These are phyloP conservation scores for Cyrtonyx montezumae DNA, from an alignment of 2,113 vertebrate genomes.

Conservation along the genomic window DNA sequence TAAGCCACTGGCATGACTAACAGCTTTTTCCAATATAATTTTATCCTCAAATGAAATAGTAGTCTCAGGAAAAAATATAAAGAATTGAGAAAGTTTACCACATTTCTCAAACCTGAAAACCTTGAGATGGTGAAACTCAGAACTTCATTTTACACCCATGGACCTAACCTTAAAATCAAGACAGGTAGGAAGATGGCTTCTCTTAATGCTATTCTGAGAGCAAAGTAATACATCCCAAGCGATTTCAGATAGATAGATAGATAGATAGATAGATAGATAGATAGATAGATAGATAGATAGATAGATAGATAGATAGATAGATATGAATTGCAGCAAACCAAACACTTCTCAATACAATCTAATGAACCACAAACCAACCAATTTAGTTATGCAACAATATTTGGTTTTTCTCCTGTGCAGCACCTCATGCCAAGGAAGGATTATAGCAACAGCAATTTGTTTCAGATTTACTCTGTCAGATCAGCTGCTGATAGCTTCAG, in stretches of 20 bases:
- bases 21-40: not conserved
- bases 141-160: not conserved
- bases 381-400: constrained; percentile 34
- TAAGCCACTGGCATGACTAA: not conserved
- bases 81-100: not conserved
- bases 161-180: not conserved
- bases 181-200: not conserved
- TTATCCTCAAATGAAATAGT: not conserved
- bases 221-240: not conserved
- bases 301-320: rapidly evolving
- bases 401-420: constrained; percentile 52
- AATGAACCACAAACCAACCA: not conserved
- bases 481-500: constrained; percentile 74
- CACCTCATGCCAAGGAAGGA: constrained; percentile 60
- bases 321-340: not conserved
- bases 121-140: not conserved
- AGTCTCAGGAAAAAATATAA: not conserved
- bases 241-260: not conserved
- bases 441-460: constrained; percentile 80
- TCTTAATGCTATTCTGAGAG: not conserved
- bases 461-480: constrained; percentile 81
- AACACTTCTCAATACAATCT: not conserved
- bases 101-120: not conserved
- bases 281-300: not conserved
- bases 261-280: not conserved